Percentiles rank a stretch among this genome's conserved stretches.
These are phyloP conservation scores for Pyrocephalus nanus DNA, from an alignment of 2,797 vertebrate species.

Conservation along the genomic window DNA sequence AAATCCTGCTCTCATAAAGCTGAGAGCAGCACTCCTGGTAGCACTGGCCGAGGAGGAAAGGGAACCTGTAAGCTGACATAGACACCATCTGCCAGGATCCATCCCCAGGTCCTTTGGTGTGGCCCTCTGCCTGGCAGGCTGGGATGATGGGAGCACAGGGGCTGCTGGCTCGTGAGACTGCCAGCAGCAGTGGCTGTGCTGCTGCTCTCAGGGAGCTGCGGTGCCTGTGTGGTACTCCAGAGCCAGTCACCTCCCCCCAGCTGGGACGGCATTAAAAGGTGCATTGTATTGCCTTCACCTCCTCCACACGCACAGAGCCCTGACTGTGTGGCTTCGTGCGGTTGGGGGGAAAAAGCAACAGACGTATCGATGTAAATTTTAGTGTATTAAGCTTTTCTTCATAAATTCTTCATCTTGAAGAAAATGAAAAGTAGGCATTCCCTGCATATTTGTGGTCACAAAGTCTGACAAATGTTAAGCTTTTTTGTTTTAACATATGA, in stretches of 20 bases:
- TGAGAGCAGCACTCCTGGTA: not conserved
- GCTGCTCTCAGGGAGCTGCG: not conserved
- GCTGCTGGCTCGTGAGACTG: rapidly evolving
- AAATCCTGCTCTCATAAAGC: not conserved
- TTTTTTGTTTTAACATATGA: conserved; percentile 74
- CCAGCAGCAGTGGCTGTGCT: not conserved
- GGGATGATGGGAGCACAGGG: rapidly evolving
- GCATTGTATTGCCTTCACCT: conserved; percentile 61
- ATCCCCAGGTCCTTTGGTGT: not conserved
- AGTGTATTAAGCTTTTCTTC: conserved; percentile 48
- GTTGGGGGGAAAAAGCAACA: not conserved
- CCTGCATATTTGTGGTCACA: conserved; percentile 65
- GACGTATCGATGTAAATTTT: conserved; percentile 33
- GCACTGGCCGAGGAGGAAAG: not conserved
- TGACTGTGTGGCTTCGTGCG: conserved; percentile 10
- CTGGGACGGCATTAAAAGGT: conserved; percentile 18
- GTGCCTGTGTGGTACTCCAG: not conserved
- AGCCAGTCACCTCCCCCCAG: not conserved
- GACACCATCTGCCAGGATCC: not conserved
- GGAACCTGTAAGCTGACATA: not conserved
- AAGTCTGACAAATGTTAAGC: conserved; percentile 69
- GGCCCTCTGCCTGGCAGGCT: not conserved
- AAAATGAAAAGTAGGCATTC: conserved; percentile 71
- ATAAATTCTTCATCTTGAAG: conserved; percentile 55
- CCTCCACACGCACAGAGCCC: conserved; percentile 25